A percentile compares a stretch with the other conserved stretches of the same genome.
phyloP scores from a whole-genome alignment of 2,888 invertebrate species.

The Heteromurus nitidus region DNA sequence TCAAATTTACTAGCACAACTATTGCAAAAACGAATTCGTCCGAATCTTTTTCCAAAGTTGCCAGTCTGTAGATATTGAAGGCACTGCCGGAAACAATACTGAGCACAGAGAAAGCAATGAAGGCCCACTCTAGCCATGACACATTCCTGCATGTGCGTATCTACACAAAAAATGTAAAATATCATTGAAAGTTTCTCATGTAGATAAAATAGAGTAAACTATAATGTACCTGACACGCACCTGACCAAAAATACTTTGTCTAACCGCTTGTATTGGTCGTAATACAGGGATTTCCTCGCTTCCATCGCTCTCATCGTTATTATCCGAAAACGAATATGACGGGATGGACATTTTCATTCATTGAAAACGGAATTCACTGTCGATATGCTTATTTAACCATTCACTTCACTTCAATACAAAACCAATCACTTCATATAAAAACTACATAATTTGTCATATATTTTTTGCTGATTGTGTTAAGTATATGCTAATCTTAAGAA shows the following conservation, averaged over 20 bases:
- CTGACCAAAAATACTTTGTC: conserved; percentile 67
- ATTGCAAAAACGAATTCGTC: conserved; percentile 67
- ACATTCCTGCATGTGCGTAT: conserved; percentile 65
- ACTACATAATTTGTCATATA: no score
- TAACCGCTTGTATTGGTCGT: conserved; percentile 7
- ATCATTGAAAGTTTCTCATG: neutral
- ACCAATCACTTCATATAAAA: no score
- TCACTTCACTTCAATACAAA: no score
- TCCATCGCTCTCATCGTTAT: conserved; percentile 27
- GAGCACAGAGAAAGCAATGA: conserved; percentile 53
- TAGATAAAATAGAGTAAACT: neutral
- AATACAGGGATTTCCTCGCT: conserved; percentile 47
- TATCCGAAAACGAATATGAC: neutral
- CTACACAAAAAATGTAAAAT: conserved; percentile 42
- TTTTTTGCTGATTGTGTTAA: no score
- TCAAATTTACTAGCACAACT: conserved; percentile 65
- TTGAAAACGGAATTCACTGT: no score
- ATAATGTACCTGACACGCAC: conserved; percentile 28
- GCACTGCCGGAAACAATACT: conserved; percentile 55
- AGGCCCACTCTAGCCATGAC: conserved; percentile 65
- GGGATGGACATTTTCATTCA: no score
- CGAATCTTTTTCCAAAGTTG: conserved; percentile 55
- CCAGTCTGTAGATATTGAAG: conserved; percentile 65
- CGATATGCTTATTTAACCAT: no score
- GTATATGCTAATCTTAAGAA: no score